Conservation (phyloP, 2,797 vertebrate genomes). For the Gymnothorax javanicus region DNA sequence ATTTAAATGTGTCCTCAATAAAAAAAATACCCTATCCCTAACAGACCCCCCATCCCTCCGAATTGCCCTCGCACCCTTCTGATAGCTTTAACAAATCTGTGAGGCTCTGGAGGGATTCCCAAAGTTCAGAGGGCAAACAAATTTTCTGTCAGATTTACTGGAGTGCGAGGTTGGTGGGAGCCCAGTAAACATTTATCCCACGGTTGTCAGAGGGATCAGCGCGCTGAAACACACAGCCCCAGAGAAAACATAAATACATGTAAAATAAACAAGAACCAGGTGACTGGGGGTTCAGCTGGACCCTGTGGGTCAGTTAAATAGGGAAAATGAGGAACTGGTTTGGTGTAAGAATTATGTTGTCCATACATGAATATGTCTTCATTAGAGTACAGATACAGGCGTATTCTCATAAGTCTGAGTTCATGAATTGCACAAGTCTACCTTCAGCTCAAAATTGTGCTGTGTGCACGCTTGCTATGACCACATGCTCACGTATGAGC, state of each 20-base stretch:
- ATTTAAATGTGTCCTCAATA: conserved; percentile 56
- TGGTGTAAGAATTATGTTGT: too few relatives aligned
- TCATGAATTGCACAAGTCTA: too few relatives aligned
- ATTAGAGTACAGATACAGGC: too few relatives aligned
- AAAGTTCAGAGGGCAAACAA: conserved; percentile 83
- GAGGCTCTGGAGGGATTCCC: conserved; percentile 63
- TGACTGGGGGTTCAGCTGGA: too few relatives aligned
- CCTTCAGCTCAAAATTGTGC: too few relatives aligned
- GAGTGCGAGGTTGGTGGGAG: conserved; percentile 72
- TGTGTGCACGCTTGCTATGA: too few relatives aligned
- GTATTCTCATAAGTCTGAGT: too few relatives aligned
- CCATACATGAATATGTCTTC: too few relatives aligned
- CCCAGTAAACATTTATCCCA: conserved; percentile 59
- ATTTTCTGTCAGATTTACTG: conserved; percentile 85
- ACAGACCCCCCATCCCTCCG: conserved; percentile 22
- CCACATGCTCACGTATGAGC: too few relatives aligned
- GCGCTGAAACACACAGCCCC: background rate
- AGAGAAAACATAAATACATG: background rate
- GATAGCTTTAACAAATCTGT: conserved; percentile 75
- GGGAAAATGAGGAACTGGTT: too few relatives aligned
- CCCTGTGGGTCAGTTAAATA: too few relatives aligned
- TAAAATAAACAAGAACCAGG: too few relatives aligned
- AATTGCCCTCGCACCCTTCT: conserved; percentile 40
- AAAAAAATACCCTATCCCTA: conserved; percentile 39
- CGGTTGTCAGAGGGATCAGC: conserved; percentile 44